Conservation (phyloP, 2,113 vertebrate species). For the Elephas maximus region DNA sequence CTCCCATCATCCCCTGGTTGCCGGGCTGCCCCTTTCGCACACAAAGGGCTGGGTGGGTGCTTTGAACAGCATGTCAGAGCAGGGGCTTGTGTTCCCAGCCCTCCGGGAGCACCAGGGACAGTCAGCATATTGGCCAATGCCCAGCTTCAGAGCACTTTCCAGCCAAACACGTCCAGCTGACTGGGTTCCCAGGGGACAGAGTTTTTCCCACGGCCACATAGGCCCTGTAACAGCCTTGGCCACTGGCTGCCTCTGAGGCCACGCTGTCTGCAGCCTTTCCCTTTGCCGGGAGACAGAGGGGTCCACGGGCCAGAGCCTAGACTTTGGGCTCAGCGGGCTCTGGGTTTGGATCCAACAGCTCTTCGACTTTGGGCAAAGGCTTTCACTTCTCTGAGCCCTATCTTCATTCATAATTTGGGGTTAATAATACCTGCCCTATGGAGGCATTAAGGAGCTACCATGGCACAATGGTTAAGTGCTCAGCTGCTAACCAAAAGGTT, state of each 20-base stretch:
- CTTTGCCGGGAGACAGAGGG: not conserved
- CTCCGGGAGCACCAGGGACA: not conserved
- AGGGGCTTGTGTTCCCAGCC: constrained; percentile 26
- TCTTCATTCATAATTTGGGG: fast-evolving
- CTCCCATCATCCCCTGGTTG: not conserved
- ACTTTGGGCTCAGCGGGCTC: not conserved
- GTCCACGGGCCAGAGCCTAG: not conserved
- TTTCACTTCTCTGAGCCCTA: not conserved
- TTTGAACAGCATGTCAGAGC: not conserved
- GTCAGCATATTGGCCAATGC: not conserved
- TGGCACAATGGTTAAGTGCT: too few relatives aligned
- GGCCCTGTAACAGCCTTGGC: not conserved
- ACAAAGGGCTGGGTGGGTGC: not conserved
- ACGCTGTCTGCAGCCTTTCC: too few relatives aligned
- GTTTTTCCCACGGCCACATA: constrained; percentile 49
- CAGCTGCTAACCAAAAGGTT: not conserved
- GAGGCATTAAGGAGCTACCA: not conserved
- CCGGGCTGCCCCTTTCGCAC: not conserved
- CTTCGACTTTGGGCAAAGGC: not conserved
- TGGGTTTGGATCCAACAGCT: not conserved
- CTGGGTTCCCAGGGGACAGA: constrained; percentile 13
- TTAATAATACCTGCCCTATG: too few relatives aligned
- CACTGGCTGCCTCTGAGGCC: not conserved
- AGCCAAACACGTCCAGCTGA: constrained; percentile 52
- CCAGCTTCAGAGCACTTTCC: constrained; percentile 57